Base-by-base conservation (phyloP, 2,888 invertebrate species). In the Sussaba pulchella region DNA sequence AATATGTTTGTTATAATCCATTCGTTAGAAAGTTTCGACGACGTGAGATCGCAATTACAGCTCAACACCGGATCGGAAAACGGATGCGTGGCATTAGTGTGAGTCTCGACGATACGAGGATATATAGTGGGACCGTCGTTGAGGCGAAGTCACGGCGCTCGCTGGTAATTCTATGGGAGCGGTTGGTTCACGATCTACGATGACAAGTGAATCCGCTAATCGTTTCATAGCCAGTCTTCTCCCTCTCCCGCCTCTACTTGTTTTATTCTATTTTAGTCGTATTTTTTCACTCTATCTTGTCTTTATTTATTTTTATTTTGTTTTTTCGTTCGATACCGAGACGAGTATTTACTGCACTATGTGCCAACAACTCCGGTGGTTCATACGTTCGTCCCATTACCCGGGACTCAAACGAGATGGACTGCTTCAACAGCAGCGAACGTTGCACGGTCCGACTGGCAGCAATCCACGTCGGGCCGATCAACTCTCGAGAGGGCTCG, bases 141-240 rank as follows among this genome's bases (percentile, higher is more conserved):
- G 82, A 78, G 52, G 54, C 21, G 17, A n/a, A 43, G 43, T 57
- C 54, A 54, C 69, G 47, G 72, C 45, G 52, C 43, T 47, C 14
- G 43, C 36, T 21, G 45, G 31, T 66, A 57, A 79, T 66, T 45
- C 45, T 79, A 83, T 82, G 85, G 90, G 91, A 89, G 91, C 86
- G 91, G 91, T 88, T 73, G 85, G 84, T 47, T 17, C 66, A 64
- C 85, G 82, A 90, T 89, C 86, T 86, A 87, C 85, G 89, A 89
- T 87, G 91, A 91, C 91, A 91, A 89, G 91, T 90, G 89, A 85
- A 89, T 89, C 87, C 88, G 87, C 87, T 90, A 90, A 91, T 88
- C 89, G 90, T 89, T 89, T 87, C 88, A 88, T 85, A 83, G 63
- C 45, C 59, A 39, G 14, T 64, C 47, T 39, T 39, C 39, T 26